Base-by-base conservation (phyloP, 2,888 invertebrate species). In the Agrenia bidenticulata region DNA sequence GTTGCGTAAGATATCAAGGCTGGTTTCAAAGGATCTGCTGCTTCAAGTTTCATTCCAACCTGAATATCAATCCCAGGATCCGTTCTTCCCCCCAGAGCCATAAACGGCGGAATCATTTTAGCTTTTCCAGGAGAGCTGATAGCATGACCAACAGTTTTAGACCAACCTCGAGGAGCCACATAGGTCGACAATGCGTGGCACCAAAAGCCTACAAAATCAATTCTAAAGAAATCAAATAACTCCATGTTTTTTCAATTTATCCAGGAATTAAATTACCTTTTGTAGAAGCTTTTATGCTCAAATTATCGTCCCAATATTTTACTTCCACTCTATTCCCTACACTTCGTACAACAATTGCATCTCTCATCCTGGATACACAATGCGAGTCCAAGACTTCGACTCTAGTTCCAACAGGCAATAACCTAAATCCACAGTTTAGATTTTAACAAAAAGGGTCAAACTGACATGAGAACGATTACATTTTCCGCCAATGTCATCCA, bases 131-230 rank as follows among this genome's bases (percentile, higher is more conserved):
- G 91, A 0, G 95, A 94, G 63, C 90, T 89, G 54, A 98, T 82
- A 56, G 88, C 87, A 79, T 97, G 97, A 0, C 94, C 95, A 0
- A 94, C 89, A 64, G 88, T 82, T 64, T 88, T 88, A 0, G 97
- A 93, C 97, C 98, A 96, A n/a, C 96, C 95, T 1, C 95, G 92
- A 0, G 94, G 94, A 81, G 97, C 97, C 72, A 98, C 89, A 13
- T 97, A 83, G 0, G 94, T 92, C 0, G 96, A 95, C 79, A 92
- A 91, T 80, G 95, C 94, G 75, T 97, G 96, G 79, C 95, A 96
- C 96, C 96, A 98, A 80, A 98, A 97, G 2, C 94, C 84, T 79
- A 80, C 58, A 63, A 62, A 32, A 32, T 32, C 32, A 32, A 32
- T 7, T 32, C 4, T 32, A 4, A 7, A 32, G 32, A 32, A 32